Evolutionary conservation across 2,888 invertebrate genomes (phyloP).

Genomic region (Alloplasta piceator): DNA sequence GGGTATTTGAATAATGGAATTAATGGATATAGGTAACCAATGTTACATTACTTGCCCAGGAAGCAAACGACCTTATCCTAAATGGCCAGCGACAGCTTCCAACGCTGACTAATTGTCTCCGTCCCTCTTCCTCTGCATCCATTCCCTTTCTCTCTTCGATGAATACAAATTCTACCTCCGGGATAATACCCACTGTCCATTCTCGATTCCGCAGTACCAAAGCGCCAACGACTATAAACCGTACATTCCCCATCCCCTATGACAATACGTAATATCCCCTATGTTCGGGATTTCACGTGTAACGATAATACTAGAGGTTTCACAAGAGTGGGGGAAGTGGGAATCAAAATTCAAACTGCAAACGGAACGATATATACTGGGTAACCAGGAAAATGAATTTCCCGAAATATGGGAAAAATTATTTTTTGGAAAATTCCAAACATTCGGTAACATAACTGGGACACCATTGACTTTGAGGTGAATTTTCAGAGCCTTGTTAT

Average conservation of each 20-base stretch:
- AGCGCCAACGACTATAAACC: slow-evolving; percentile 43
- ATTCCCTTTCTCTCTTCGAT: slow-evolving; percentile 11
- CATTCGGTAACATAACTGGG: too few relatives aligned
- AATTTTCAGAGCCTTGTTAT: too few relatives aligned
- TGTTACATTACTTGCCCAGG: slow-evolving; percentile 41
- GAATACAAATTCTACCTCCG: slow-evolving; percentile 24
- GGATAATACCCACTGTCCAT: slow-evolving; percentile 48
- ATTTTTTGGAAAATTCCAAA: background rate
- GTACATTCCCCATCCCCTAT: slow-evolving; percentile 17
- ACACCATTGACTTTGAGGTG: too few relatives aligned
- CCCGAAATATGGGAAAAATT: background rate
- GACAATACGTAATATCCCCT: slow-evolving; percentile 55
- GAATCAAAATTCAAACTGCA: slow-evolving; percentile 41
- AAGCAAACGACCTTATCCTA: slow-evolving; percentile 65
- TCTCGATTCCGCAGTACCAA: slow-evolving; percentile 43
- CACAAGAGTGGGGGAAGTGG: slow-evolving; percentile 1
- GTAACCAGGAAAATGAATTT: slow-evolving; percentile 36
- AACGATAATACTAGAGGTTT: background rate
- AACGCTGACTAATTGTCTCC: slow-evolving; percentile 62
- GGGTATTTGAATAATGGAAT: background rate
- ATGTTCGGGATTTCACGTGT: slow-evolving; percentile 53
- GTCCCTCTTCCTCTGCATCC: slow-evolving; percentile 21
- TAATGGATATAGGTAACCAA: slow-evolving; percentile 8
- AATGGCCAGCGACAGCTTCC: slow-evolving; percentile 68
- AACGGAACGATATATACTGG: slow-evolving; percentile 27